Base-by-base conservation (phyloP, 2,797 vertebrate species). In the Synaphobranchus kaupii region DNA sequence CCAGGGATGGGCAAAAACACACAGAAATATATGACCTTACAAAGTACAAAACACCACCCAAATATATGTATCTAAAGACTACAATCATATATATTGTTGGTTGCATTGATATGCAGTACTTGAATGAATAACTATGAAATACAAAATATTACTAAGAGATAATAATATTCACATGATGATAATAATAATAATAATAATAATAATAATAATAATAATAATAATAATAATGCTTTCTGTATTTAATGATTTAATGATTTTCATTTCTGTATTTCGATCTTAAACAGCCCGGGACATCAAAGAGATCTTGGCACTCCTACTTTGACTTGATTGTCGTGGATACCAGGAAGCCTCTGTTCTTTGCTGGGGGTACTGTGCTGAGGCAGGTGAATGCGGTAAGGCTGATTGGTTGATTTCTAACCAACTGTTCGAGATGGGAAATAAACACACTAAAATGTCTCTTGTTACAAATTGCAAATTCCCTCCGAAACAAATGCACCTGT, bases 261-360 rank as follows among this genome's bases (percentile, higher is more conserved):
- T 58, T 58, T 58, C 56, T 58, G 52, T 54, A 54, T 54, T 54
- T 54, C 52, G 52, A 54, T 54, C 52, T 88, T 0, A 2, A 84
- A 86, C 31, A 89, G 88, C 0, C 87, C 1, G 90, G 89, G 81
- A 85, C 52, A 71, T 89, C 78, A 0, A 93, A 86, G 73, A 90
- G 44, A 0, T 86, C 93, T 1, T 98, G 97, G 98, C 94, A 93
- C 28, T 94, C 96, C 48, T 98, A 91, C 89, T 98, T 98, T 0
- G 96, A 98, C 91, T 94, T 97, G 66, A 93, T 97, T 0, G 95
- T 98, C 10, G 97, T 98, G 88, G 97, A 98, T 87, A 97, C 96
- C 0, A 95, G 91, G 87, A 98, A 98, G 88, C 97, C 98, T 0
- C 89, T 94, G 87, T 98, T 98, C 92, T 98, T 98, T 0, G 96